Conservation (phyloP, 2,113 vertebrate genomes). For the Trachemys scripta region DNA sequence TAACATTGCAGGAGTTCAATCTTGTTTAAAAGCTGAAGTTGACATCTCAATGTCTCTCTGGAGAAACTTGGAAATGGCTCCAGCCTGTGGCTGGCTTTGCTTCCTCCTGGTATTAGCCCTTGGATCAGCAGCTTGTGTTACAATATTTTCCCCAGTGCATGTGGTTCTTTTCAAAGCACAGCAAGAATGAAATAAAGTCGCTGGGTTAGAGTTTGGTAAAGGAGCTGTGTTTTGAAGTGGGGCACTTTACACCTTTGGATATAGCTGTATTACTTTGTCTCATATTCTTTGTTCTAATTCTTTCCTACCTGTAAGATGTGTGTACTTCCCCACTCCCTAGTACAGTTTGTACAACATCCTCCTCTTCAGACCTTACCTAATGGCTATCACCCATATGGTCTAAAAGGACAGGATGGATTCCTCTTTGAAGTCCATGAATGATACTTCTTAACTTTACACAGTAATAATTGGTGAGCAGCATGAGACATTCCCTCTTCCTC, state of each 20-base stretch:
- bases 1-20: neutral
- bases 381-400: fast-evolving
- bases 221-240: neutral
- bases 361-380: neutral
- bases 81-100: neutral
- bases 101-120: neutral
- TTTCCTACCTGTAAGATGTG: fast-evolving
- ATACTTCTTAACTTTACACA: neutral
- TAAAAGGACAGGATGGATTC: fast-evolving
- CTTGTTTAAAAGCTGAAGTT: neutral
- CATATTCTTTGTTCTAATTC: neutral
- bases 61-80: neutral
- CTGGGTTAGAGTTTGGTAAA: neutral
- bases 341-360: neutral
- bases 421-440: neutral
- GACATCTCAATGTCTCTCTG: neutral
- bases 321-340: neutral
- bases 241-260: neutral
- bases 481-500: neutral
- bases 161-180: neutral
- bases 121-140: neutral
- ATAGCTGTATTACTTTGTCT: fast-evolving
- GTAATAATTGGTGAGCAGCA: neutral
- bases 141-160: neutral
- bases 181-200: neutral